These are phyloP conservation scores for Torymus aiolomorphi DNA, from an alignment of 2,888 invertebrate genomes.

Conservation along the genomic window DNA sequence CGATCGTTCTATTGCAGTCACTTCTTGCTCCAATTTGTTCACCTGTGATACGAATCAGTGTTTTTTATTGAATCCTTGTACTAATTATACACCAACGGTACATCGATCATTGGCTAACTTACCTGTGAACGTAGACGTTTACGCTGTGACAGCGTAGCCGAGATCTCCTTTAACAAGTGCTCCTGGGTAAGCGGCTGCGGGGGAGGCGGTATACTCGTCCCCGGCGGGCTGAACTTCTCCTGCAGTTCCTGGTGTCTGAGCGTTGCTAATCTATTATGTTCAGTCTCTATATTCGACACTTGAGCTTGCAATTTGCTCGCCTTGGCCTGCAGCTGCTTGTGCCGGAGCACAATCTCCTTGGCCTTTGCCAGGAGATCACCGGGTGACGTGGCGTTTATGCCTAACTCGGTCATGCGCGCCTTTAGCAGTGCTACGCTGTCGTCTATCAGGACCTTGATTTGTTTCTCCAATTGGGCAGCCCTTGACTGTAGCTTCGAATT, in stretches of 20 bases:
- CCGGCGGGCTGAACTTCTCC: slow-evolving; percentile 79
- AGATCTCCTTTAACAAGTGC: slow-evolving; percentile 90
- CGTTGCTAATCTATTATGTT: slow-evolving; percentile 84
- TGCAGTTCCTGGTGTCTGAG: slow-evolving; percentile 86
- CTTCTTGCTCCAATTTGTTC: slow-evolving; percentile 87
- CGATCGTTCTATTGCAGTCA: slow-evolving; percentile 84
- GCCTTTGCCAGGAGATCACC: slow-evolving; percentile 90
- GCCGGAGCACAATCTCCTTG: slow-evolving; percentile 93
- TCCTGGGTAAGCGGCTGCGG: slow-evolving; percentile 84
- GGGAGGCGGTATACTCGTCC: slow-evolving; percentile 78
- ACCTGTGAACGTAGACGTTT: slow-evolving; percentile 90
- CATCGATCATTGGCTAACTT: not conserved
- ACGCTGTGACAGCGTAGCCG: slow-evolving; percentile 87
- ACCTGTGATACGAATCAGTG: slow-evolving; percentile 66
- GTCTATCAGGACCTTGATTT: slow-evolving; percentile 92
- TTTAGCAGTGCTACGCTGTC: slow-evolving; percentile 93
- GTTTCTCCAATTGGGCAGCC: slow-evolving; percentile 93
- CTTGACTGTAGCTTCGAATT: slow-evolving; percentile 89
- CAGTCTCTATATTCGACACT: slow-evolving; percentile 85
- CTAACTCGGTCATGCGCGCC: slow-evolving; percentile 92
- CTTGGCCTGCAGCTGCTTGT: slow-evolving; percentile 93
- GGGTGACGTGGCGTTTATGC: slow-evolving; percentile 90
- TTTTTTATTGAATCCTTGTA: not conserved
- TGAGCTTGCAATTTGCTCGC: slow-evolving; percentile 91
- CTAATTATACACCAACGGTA: not conserved